Conservation (phyloP, 2,888 invertebrate species). For the Ormyrus pomaceus region DNA sequence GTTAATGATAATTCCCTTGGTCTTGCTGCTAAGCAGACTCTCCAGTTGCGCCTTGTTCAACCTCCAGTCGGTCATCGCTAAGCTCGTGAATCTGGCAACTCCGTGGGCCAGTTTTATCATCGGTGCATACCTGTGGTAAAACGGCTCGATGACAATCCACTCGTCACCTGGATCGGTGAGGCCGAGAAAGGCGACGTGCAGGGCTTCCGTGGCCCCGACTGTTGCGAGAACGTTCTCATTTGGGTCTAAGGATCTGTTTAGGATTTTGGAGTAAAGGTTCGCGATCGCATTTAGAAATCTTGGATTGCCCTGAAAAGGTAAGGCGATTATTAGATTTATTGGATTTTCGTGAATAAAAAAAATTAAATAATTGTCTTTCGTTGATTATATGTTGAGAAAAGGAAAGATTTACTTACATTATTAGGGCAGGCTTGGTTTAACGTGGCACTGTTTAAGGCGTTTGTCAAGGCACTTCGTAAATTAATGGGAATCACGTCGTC, state of each 20-base stretch:
- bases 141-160: slow-evolving; percentile 15
- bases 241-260: neutral
- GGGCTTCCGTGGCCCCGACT: neutral
- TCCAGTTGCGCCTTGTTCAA: neutral
- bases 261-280: neutral
- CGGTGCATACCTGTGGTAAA: neutral
- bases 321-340: neutral
- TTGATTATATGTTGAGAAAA: neutral
- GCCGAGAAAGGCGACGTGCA: neutral
- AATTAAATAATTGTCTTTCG: neutral
- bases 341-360: neutral
- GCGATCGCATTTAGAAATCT: neutral
- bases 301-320: neutral
- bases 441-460: neutral
- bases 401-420: neutral
- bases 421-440: neutral
- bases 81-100: neutral
- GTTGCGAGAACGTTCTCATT: neutral
- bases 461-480: neutral
- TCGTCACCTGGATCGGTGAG: neutral
- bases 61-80: neutral
- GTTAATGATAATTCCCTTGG: slow-evolving; percentile 95
- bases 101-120: neutral
- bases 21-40: slow-evolving; percentile 84
- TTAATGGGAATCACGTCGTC: neutral